Evolutionary conservation across 2,888 invertebrate species (phyloP).

Genomic region (Microctonus brassicae): DNA sequence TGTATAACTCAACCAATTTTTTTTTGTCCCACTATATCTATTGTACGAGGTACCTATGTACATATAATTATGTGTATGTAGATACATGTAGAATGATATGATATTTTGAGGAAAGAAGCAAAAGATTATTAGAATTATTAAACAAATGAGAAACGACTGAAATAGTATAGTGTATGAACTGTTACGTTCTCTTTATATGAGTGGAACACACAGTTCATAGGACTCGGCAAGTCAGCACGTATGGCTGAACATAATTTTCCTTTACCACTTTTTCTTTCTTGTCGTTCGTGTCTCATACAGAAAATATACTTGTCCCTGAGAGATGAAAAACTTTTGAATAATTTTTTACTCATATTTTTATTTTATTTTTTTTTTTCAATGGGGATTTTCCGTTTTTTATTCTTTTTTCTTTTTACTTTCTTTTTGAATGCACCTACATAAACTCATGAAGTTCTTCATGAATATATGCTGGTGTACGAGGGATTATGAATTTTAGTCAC

Average conservation of each 20-base stretch:
- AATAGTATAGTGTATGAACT: too few species aligned
- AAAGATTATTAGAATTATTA: too few species aligned
- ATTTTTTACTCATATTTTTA: conserved; percentile 9
- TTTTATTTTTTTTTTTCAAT: background rate
- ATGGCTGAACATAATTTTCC: conserved; percentile 14
- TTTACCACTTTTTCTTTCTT: background rate
- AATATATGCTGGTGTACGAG: conserved; percentile 37
- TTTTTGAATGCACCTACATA: conserved; percentile 43
- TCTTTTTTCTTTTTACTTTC: conserved; percentile 19
- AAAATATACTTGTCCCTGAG: background rate
- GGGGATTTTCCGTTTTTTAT: too few species aligned
- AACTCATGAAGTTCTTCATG: conserved; percentile 43
- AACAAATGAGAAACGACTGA: too few species aligned
- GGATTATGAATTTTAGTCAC: conserved; percentile 38
- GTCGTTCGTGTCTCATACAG: background rate
- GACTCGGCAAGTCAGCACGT: background rate
- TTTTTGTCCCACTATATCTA: background rate
- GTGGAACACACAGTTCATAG: background rate
- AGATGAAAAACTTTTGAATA: background rate
- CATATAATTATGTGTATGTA: too few species aligned
- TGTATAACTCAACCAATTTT: conserved; percentile 37
- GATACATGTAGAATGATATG: too few species aligned
- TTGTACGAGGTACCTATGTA: too few species aligned
- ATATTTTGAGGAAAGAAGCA: too few species aligned
- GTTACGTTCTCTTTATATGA: too few species aligned